Evolutionary conservation across 2,797 vertebrate species (phyloP), one percentile per base, ranked within the genome.

Genomic region (Sebastes hubbsi): DNA sequence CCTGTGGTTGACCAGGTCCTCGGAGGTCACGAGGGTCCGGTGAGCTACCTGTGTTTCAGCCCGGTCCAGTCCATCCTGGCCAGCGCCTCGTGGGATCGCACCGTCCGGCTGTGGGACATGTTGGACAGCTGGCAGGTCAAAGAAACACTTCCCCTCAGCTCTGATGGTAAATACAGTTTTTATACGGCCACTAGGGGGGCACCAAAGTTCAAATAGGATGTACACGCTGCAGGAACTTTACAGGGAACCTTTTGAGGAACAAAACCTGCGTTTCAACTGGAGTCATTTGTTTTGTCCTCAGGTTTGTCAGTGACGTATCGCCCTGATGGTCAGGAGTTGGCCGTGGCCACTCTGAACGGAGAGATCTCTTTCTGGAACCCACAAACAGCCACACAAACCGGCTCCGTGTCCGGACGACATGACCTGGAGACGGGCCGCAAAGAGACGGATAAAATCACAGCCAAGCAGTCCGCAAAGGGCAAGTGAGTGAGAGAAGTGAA

Each of bases 81-180:
- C 84, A 99, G 98, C 12, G 95, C 94, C 6, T 99, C 98, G 6
- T 99, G 99, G 99, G 99, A 99, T 81, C 96, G 95, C 68, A 99
- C 98, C 0, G 94, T 99, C 34, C 95, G 96, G 9, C 92, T 99
- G 64, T 99, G 99, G 99, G 97, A 99, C 94, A 98, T 99, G 97
- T 78, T 94, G 42, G 97, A 99, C 95, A 99, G 98, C 95, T 99
- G 98, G 98, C 96, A 97, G 84, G 97, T 97, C 82, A 99, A 97
- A 68, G 98, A 99, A 86, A 97, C 96, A 0, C 94, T 99, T 6
- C 72, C 79, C 3, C 85, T 99, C 61, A 95, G 89, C 27, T 96
- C 97, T 0, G 98, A 99, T 4, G 98, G 98, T 99, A 94, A 79
- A 71, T 20, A 18, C 42, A 46, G 3, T 49, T 20, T 49, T 49